Conservation (phyloP, 2,888 invertebrate genomes). For the Catocala nupta region DNA sequence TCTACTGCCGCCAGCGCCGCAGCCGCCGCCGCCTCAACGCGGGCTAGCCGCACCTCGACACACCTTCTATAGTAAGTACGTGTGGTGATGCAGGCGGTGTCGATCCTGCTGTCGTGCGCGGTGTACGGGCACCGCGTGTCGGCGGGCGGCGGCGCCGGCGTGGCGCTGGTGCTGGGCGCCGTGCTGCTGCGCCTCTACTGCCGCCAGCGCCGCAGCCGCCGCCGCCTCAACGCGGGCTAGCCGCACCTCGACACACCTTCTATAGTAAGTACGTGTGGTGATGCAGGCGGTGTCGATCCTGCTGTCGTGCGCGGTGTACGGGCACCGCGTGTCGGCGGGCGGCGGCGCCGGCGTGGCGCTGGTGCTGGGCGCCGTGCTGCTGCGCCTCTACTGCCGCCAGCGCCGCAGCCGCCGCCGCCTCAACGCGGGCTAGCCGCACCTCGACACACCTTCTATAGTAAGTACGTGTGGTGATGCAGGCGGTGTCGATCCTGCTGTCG, state of each 20-base stretch:
- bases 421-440: neutral
- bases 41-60: neutral
- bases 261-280: neutral
- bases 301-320: conserved; percentile 97
- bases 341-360: conserved; percentile 94
- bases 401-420: conserved; percentile 72
- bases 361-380: conserved; percentile 84
- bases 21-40: conserved; percentile 35
- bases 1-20: conserved; percentile 93
- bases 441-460: neutral
- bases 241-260: neutral
- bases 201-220: conserved; percentile 87
- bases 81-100: conserved; percentile 90
- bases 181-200: conserved; percentile 91
- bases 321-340: conserved; percentile 92
- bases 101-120: conserved; percentile 97
- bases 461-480: conserved; percentile 83
- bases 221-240: conserved; percentile 16
- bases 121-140: conserved; percentile 96
- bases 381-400: conserved; percentile 93
- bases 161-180: conserved; percentile 89
- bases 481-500: conserved; percentile 96
- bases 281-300: conserved; percentile 95
- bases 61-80: neutral
- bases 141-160: conserved; percentile 92